A percentile compares a stretch with the other conserved stretches of the same genome.
Evolutionary conservation across 2,888 invertebrate species (phyloP).

Genomic region (Leucania comma): DNA sequence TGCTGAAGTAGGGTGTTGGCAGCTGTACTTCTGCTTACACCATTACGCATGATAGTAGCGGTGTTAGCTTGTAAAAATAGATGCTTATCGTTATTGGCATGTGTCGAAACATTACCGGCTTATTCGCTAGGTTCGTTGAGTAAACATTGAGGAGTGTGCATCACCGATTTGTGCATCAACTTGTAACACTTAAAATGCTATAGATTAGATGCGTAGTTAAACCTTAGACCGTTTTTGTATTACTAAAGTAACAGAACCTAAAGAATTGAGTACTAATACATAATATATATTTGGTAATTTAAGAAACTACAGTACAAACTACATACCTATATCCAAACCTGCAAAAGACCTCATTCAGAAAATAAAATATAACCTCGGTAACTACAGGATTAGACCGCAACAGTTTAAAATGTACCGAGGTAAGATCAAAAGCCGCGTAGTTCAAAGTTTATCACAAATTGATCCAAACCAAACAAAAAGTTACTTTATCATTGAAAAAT

Average conservation of each 20-base stretch:
- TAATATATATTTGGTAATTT: not conserved
- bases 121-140: constrained; percentile 1
- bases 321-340: not conserved
- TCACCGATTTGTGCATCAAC: constrained; percentile 12
- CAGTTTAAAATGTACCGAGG: not conserved
- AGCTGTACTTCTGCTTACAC: constrained; percentile 22
- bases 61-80: constrained; percentile 43
- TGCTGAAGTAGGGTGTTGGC: constrained; percentile 45
- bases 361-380: not conserved
- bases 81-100: constrained; percentile 53
- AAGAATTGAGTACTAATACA: not conserved
- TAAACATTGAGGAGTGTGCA: constrained; percentile 7
- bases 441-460: not conserved
- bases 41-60: constrained; percentile 14
- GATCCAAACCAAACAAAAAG: not conserved
- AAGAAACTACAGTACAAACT: not conserved
- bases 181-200: not conserved
- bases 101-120: constrained; percentile 39
- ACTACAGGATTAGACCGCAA: not conserved
- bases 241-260: not conserved
- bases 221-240: not conserved
- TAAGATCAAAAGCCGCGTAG: not conserved
- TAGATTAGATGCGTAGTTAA: not conserved
- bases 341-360: not conserved
- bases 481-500: not conserved